phyloP scores from a whole-genome alignment of 2,888 invertebrate species.

The Clanis bilineata region DNA sequence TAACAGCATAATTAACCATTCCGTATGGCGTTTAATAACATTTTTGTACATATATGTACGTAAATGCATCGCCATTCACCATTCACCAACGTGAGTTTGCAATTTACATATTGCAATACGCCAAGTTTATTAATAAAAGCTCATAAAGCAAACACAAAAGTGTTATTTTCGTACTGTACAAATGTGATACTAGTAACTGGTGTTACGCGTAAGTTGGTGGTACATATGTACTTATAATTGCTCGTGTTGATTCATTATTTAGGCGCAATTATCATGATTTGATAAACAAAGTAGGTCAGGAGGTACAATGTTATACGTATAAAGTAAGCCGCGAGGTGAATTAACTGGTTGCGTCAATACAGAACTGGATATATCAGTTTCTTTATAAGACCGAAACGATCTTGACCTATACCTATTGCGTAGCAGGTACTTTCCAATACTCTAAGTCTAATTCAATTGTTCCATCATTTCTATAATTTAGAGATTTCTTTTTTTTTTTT shows the following conservation, averaged over 20 bases:
- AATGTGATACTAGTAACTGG: background rate
- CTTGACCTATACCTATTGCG: constrained; percentile 28
- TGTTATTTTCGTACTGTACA: background rate
- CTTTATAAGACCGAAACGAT: constrained; percentile 25
- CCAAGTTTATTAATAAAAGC: constrained; percentile 28
- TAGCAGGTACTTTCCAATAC: constrained; percentile 10
- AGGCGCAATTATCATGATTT: constrained; percentile 19
- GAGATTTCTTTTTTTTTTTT: too few species aligned
- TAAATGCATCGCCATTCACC: too few species aligned
- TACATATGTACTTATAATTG: background rate
- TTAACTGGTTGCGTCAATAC: constrained; percentile 28
- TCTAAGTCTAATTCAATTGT: constrained; percentile 2
- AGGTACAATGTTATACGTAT: background rate
- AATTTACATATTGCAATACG: constrained; percentile 13
- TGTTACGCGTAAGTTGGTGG: too few species aligned
- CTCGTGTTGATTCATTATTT: background rate
- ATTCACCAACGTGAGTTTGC: background rate
- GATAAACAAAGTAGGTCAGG: constrained; percentile 25
- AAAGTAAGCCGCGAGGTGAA: constrained; percentile 19
- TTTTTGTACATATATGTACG: background rate
- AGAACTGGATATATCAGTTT: constrained; percentile 28
- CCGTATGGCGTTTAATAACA: too few species aligned
- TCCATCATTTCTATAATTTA: background rate
- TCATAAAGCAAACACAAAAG: constrained; percentile 12
- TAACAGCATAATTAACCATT: too few species aligned